Base-by-base conservation (phyloP, 1,140 invertebrate species). In the Diachasma alloeum region DNA sequence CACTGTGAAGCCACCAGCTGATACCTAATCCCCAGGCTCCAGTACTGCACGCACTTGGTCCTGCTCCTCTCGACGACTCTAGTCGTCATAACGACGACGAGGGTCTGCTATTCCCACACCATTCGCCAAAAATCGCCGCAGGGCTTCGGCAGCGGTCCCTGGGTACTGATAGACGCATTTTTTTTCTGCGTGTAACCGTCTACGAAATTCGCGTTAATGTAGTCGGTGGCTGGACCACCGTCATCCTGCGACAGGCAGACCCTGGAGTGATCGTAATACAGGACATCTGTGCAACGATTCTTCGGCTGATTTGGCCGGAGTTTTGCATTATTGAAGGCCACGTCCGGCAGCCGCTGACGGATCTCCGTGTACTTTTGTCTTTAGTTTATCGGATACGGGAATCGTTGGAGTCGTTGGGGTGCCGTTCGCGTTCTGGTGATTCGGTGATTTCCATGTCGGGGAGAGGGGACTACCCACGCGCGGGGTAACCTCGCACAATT, bases 121-220 rank as follows among this genome's bases (percentile, higher is more conserved):
- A 99, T 98, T 82, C 95, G 93, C 97, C 97, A 99, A 90, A 99
- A 98, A 90, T 98, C 97, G 24, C 93, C 92, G 86, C 96, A 96
- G 59, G 97, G 99, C 87, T 96, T 96, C 73, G 96, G 94, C 79
- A 99, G 91, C 44, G 97, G 97, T 83, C 97, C 97, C 93, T 99
- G 98, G 81, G 97, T 98, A 80, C 95, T 98, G 86, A 99, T 99
- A 89, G 98, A 99, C 56, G 97, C 97, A 91, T 98, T 97, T n/a
- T n/a, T n/a, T 84, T 97, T 97, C 87, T 99, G 97, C 87, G 97
- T 97, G 89, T 99, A 99, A 4, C 98, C 97, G 91, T 99, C 97
- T 36, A 99, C 97, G 90, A 95, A 99, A 92, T 99, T 99, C 31
- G 97, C 98, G 91, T 99, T 98, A 83, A 99, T 98, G 85, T 99